Conservation (phyloP, 2,888 invertebrate genomes). For the Sturmia bella region DNA sequence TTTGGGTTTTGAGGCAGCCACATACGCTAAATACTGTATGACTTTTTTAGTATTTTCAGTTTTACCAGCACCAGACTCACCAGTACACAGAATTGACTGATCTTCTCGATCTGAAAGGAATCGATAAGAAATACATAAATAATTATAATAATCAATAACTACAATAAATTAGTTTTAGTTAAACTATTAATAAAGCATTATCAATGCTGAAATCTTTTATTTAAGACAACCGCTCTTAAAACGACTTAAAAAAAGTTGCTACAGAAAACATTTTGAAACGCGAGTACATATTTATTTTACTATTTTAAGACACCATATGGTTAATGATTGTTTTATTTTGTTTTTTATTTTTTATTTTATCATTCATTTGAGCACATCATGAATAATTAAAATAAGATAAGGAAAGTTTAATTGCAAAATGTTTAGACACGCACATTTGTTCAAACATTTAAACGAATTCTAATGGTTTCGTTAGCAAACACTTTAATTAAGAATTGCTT, state of each 20-base stretch:
- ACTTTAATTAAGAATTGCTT: slow-evolving; percentile 55
- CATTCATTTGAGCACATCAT: slow-evolving; percentile 24
- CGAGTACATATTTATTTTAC: slow-evolving; percentile 20
- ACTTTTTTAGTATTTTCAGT: slow-evolving; percentile 99
- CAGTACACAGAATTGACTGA: slow-evolving; percentile 99
- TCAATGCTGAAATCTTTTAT: slow-evolving; percentile 4
- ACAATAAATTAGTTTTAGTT: slow-evolving; percentile 61
- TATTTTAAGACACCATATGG: slow-evolving; percentile 48
- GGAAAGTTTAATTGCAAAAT: slow-evolving; percentile 56
- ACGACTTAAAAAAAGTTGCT: slow-evolving; percentile 10
- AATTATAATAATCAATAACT: slow-evolving; percentile 36
- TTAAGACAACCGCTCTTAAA: slow-evolving; percentile 5
- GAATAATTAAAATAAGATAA: slow-evolving; percentile 51
- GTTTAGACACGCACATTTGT: slow-evolving; percentile 63
- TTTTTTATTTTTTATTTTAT: neutral
- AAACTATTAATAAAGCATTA: slow-evolving; percentile 3
- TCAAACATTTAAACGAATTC: slow-evolving; percentile 43
- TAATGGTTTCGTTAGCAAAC: slow-evolving; percentile 48
- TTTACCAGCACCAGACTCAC: slow-evolving; percentile 99
- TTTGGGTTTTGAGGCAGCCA: slow-evolving; percentile 98
- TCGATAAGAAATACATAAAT: slow-evolving; percentile 37
- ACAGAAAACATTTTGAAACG: slow-evolving; percentile 15
- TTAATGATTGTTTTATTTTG: neutral
- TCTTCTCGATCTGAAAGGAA: slow-evolving; percentile 94
- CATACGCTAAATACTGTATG: slow-evolving; percentile 99